Evolutionary conservation across 2,888 invertebrate species (phyloP).

Genomic region (Heliconius sara): DNA sequence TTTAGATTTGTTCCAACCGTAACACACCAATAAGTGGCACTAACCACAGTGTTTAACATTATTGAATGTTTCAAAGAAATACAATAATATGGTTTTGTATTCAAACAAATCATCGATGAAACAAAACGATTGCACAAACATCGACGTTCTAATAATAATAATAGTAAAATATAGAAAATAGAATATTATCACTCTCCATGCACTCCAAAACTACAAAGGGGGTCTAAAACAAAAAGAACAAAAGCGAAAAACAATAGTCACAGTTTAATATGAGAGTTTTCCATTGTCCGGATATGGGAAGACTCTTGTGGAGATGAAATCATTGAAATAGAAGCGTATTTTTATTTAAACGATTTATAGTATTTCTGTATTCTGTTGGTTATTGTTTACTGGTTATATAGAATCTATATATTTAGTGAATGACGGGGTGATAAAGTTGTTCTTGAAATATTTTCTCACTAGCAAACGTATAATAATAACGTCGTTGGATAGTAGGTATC

Average conservation of each 20-base stretch:
- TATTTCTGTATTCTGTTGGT: constrained; percentile 44
- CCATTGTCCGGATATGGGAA: constrained; percentile 69
- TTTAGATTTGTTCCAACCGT: not conserved
- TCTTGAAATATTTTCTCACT: not conserved
- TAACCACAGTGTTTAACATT: constrained; percentile 6
- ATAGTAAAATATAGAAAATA: constrained; percentile 39
- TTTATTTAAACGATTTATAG: constrained; percentile 46
- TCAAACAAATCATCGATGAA: constrained; percentile 8
- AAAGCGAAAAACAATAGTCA: constrained; percentile 72
- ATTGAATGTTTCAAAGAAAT: constrained; percentile 6
- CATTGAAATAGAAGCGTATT: constrained; percentile 62
- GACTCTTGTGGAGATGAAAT: constrained; percentile 61
- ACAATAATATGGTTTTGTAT: constrained; percentile 18
- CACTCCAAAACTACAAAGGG: constrained; percentile 61
- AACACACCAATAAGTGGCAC: not conserved
- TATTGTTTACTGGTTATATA: constrained; percentile 40
- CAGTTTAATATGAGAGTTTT: constrained; percentile 74
- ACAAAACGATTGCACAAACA: constrained; percentile 13
- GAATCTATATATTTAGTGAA: constrained; percentile 27
- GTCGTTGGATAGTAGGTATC: not conserved
- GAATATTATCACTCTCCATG: constrained; percentile 60
- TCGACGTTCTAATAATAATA: constrained; percentile 37
- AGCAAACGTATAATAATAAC: not conserved
- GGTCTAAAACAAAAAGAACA: constrained; percentile 75
- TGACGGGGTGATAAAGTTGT: constrained; percentile 7